These are phyloP conservation scores for Numida meleagris DNA, from an alignment of 2,113 vertebrate species.

Conservation along the genomic window DNA sequence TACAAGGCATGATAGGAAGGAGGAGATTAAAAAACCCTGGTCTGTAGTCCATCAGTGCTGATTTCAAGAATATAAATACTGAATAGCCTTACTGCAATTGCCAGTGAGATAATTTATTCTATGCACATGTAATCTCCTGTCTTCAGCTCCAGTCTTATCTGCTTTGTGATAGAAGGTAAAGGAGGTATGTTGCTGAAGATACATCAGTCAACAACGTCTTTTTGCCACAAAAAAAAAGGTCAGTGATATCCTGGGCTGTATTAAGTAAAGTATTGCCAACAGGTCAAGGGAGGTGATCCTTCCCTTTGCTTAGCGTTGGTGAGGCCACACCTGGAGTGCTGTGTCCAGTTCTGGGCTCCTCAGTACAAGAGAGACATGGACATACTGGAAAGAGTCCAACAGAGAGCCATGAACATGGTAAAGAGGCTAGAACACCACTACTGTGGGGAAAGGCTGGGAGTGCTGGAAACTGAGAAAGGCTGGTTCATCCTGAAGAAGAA, in stretches of 20 bases:
- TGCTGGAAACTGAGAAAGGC: background rate
- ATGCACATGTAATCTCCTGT: background rate
- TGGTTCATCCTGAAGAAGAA: background rate
- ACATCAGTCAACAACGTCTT: background rate
- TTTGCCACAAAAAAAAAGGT: background rate
- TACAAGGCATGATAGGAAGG: accelerated
- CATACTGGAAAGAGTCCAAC: background rate
- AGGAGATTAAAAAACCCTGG: background rate
- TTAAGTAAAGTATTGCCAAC: background rate
- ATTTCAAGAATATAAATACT: background rate
- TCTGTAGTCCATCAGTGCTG: background rate
- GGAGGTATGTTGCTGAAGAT: background rate
- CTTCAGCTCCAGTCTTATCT: background rate
- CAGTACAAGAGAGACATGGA: background rate
- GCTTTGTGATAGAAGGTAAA: background rate
- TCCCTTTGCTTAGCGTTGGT: background rate
- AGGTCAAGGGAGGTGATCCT: background rate
- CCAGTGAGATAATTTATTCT: background rate
- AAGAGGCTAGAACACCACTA: background rate
- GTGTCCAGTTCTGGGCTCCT: background rate
- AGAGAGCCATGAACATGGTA: background rate
- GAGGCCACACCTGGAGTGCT: background rate
- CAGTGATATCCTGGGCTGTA: background rate
- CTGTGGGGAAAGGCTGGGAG: background rate
- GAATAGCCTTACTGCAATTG: background rate